Evolutionary conservation across 2,888 invertebrate species (phyloP).

Genomic region (Himalopsyche japonica): DNA sequence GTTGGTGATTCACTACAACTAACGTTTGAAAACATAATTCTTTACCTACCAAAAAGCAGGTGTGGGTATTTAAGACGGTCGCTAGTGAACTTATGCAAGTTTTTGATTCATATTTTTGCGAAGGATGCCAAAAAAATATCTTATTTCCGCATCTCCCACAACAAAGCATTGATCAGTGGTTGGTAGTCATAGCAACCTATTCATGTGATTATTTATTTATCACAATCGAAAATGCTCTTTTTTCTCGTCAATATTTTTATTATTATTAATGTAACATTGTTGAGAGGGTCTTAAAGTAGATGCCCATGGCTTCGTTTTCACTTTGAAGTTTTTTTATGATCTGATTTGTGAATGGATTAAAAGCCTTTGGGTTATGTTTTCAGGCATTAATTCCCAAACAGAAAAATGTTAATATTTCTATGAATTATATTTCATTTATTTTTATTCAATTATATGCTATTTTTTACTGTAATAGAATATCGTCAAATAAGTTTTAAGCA

Average conservation of each 20-base stretch:
- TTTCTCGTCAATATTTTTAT: conserved; percentile 14
- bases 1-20: too few relatives aligned
- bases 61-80: neutral
- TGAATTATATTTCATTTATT: neutral
- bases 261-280: neutral
- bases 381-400: neutral
- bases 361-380: neutral
- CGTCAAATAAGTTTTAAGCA: too few relatives aligned
- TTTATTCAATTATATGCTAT: too few relatives aligned
- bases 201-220: conserved; percentile 45
- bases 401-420: neutral
- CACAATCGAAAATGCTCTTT: conserved; percentile 12
- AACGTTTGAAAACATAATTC: neutral
- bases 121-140: conserved; percentile 58
- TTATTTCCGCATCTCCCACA: conserved; percentile 62
- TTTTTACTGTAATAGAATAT: too few relatives aligned
- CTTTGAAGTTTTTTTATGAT: neutral
- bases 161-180: conserved; percentile 55
- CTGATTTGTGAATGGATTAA: neutral
- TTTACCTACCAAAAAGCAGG: conserved; percentile 7
- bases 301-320: neutral
- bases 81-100: neutral
- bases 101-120: neutral
- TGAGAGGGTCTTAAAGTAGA: neutral
- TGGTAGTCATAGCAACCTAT: conserved; percentile 48